Conservation (phyloP, 2,113 vertebrate species). For the Gadus chalcogrammus region DNA sequence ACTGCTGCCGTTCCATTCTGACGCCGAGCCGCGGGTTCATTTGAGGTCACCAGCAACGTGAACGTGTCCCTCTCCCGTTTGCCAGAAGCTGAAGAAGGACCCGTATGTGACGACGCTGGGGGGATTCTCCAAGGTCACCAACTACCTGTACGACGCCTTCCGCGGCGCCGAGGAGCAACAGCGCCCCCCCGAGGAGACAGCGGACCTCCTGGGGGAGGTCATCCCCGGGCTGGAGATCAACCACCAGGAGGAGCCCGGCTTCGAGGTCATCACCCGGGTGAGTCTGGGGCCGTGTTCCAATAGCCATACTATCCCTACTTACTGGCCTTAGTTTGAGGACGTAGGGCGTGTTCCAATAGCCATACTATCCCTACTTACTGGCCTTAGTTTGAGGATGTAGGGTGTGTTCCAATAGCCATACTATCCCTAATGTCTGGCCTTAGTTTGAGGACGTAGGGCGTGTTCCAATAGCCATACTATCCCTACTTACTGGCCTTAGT, state of each 20-base stretch:
- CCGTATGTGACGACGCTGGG: conserved; percentile 89
- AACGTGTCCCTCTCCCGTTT: conserved; percentile 10
- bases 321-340: too few relatives aligned
- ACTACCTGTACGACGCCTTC: conserved; percentile 90
- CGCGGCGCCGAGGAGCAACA: conserved; percentile 80
- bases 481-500: too few relatives aligned
- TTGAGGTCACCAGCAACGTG: background rate
- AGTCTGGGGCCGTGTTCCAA: conserved; percentile 52
- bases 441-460: too few relatives aligned
- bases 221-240: conserved; percentile 95
- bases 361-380: too few relatives aligned
- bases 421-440: too few relatives aligned
- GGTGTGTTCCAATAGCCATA: too few relatives aligned
- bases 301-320: background rate
- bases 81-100: conserved; percentile 89
- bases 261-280: conserved; percentile 97
- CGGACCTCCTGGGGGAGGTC: conserved; percentile 85
- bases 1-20: too few relatives aligned
- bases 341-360: too few relatives aligned
- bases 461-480: too few relatives aligned
- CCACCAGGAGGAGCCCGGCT: conserved; percentile 96
- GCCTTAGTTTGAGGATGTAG: too few relatives aligned
- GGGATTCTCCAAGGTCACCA: conserved; percentile 94
- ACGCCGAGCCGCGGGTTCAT: too few relatives aligned
- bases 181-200: conserved; percentile 88